Evolutionary conservation across 2,888 invertebrate genomes (phyloP), one percentile per base, ranked within the genome.

Genomic region (Dynastes grantii): DNA sequence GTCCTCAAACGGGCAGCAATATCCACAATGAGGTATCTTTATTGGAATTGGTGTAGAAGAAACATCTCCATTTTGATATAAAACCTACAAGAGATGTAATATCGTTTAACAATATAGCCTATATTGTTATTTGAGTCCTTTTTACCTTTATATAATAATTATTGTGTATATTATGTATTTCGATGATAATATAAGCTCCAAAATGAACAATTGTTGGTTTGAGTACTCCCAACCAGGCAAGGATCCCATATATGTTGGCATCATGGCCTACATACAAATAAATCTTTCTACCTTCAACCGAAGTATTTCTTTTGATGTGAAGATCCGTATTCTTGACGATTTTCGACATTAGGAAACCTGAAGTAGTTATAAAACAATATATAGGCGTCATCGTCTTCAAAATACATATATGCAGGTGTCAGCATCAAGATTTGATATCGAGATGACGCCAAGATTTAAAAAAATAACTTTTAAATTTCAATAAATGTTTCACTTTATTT

Each of bases 181-280:
- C 86, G 27, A 86, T 58, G 13, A 85, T 77, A 58, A 86, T 79
- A 49, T 84, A 84, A 0, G 85, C 82, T 11, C 84, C 85, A 80
- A 85, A 86, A 27, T 83, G 82, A 0, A 86, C 85, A 61, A 85
- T 79, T 75, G 89, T 89, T 0, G 87, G 87, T 64, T 88, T 83
- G 82, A 87, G 91, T 22, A 90, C 85, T 0, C 86, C 86, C 9
- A 92, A 85, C 55, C 90, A 87, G 16, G 84, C 84, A 13, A 91
- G 85, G 16, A 91, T 76, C 9, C 89, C 85, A 1, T 90, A 89
- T 2, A 92, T 85, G n/a, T 91, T 91, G 0, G 90, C 89, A 82
- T 92, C 92, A 84, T 92, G 92, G 1, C 89, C 90, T 16, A 90
- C 88, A 82, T 89, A 90, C 27, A 86, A 81, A 76, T 84, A 82